Base-by-base conservation (phyloP, 2,888 invertebrate genomes). In the Eudasyphora cyanicolor region DNA sequence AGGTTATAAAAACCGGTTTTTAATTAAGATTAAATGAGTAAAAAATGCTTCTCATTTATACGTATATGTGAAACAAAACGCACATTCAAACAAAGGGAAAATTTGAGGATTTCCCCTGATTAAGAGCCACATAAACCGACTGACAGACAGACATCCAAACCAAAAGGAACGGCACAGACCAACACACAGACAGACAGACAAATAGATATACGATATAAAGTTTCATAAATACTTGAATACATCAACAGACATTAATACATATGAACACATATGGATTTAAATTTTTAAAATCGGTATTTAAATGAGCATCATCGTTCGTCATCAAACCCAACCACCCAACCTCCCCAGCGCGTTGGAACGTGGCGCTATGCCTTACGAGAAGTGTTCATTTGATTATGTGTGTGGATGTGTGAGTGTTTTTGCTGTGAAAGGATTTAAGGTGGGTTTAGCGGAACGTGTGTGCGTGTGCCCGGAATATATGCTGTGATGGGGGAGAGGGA, bases 1-100 rank as follows among this genome's bases (percentile, higher is more conserved):
- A 70, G 82, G 84, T 82, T 82, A 79, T 76, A 80, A 88, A 88
- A 90, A 90, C 90, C 89, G 89, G 90, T 89, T 90, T 88, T 89
- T 90, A 89, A 90, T 90, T 90, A 90, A 90, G 89, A 90, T 90
- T 90, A 90, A 90, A 90, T 89, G 88, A 88, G 88, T 60, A 45
- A 32, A 76, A 78, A 69, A 60, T 57, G 35, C 69, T 77, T 17
- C 75, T 60, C 60, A 76, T 78, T 76, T 54, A 29, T 14, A 76
- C 49, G 49, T 67, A 29, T 32, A 67, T 74, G 35, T 27, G 29
- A 14, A 73, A 57, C 19, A 42, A 14, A n/a, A 57, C n/a, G 35
- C 54, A 42, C 73, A 73, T 21, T 35, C 21, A 32, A 6, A 51
- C 32, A 29, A 27, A 21, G 8, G 21, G 7, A 42, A 54, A 32